Base-by-base conservation (phyloP, 2,113 vertebrate genomes). In the Amblyopsis rosae region DNA sequence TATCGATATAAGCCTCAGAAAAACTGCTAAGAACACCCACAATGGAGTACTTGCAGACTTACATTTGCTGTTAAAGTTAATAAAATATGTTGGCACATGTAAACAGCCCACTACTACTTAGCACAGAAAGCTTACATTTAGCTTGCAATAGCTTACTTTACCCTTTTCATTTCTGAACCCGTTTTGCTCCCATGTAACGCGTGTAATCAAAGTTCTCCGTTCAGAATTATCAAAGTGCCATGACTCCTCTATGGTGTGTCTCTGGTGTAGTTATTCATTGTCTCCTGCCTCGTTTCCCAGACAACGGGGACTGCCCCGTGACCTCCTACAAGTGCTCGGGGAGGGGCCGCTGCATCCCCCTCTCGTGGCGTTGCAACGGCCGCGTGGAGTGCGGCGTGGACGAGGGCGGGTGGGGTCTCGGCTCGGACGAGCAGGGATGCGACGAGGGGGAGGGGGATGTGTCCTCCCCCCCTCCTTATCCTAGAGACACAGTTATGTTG, bases 321-420 rank as follows among this genome's bases (percentile, higher is more conserved):
- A 77, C 82, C 0, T 77, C 85, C 58, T 85, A 91, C 63, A 59
- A 86, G 69, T 94, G 93, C 64, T 74, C 60, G 6, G 80, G 80
- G 26, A 26, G 26, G 0, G 91, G 92, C 0, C 90, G 85, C 3
- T 94, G 93, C 60, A 77, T 96, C 17, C 93, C 94, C 0, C 59
- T 70, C 0, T 77, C 88, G 6, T 94, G 93, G 90, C 94, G 86
- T 76, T 96, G 95, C 15, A 94, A 96, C 0, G 93, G 94, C 1
- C 73, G 83, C 1, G 90, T 91, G 17, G 92, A 94, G 78, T 96
- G 95, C 77, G 87, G 93, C 0, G 84, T 26, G 26, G 26, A 87
- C 0, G 85, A 90, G 62, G 92, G 90, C 0, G 80, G 86, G 26
- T 26, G 26, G 10, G 87, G 88, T n/a, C 55, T 81, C 1, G 92